phyloP scores from a whole-genome alignment of 2,888 invertebrate species.

The Cerceris rybyensis region DNA sequence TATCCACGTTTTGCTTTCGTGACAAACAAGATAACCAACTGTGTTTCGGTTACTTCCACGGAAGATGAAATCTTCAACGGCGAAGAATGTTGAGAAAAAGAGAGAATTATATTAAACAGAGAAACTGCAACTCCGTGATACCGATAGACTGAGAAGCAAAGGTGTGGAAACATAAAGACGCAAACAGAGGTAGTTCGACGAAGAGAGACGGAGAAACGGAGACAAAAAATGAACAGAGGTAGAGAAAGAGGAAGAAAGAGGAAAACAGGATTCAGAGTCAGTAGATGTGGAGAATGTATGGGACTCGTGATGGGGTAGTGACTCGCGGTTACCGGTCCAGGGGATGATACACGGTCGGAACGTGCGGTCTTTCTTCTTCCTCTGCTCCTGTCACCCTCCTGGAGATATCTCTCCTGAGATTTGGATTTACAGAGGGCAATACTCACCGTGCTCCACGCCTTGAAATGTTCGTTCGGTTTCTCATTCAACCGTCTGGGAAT shows the following conservation, averaged over 20 bases:
- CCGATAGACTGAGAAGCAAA: too few relatives aligned
- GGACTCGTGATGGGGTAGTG: slow-evolving; percentile 72
- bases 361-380: slow-evolving; percentile 61
- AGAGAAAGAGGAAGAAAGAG: neutral
- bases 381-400: slow-evolving; percentile 33
- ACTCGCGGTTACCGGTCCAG: slow-evolving; percentile 75
- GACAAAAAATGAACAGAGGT: too few relatives aligned
- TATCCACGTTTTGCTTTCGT: neutral
- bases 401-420: slow-evolving; percentile 44
- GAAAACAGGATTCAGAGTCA: slow-evolving; percentile 11
- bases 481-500: slow-evolving; percentile 44
- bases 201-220: too few relatives aligned
- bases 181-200: too few relatives aligned
- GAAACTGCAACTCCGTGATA: too few relatives aligned
- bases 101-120: too few relatives aligned
- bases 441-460: slow-evolving; percentile 31
- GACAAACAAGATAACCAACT: slow-evolving; percentile 12
- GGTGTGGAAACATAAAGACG: too few relatives aligned
- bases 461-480: slow-evolving; percentile 40
- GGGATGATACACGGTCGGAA: slow-evolving; percentile 74
- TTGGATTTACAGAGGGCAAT: slow-evolving; percentile 47
- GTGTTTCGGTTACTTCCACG: neutral
- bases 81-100: too few relatives aligned
- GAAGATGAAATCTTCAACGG: neutral
- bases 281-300: slow-evolving; percentile 62